phyloP scores from a whole-genome alignment of 2,888 invertebrate genomes.

The Silvanus unidentatus region DNA sequence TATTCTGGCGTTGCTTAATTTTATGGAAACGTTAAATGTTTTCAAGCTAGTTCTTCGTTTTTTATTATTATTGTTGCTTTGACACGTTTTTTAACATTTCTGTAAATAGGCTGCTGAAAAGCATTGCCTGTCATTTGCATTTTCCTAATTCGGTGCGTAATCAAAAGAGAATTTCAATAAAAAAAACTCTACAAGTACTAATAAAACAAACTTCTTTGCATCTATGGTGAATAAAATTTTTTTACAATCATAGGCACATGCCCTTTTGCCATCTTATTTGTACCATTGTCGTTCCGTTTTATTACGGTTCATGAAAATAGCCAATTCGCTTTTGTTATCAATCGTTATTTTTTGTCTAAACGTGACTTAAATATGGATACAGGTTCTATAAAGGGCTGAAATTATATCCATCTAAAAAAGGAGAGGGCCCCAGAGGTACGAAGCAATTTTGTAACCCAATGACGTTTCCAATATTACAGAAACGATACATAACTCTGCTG shows the following conservation, averaged over 20 bases:
- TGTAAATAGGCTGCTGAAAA: background rate
- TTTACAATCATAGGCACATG: too few relatives aligned
- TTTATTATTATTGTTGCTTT: conserved; percentile 12
- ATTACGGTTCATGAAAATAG: too few relatives aligned
- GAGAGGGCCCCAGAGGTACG: conserved; percentile 17
- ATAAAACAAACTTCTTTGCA: too few relatives aligned
- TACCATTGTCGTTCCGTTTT: too few relatives aligned
- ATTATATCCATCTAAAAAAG: conserved; percentile 7
- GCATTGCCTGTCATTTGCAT: too few relatives aligned
- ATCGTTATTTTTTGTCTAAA: conserved; percentile 35
- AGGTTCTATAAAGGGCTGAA: background rate
- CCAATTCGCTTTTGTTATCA: conserved; percentile 30
- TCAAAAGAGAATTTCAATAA: too few relatives aligned
- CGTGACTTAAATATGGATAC: conserved; percentile 34
- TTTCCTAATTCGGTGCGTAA: too few relatives aligned
- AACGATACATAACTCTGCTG: conserved; percentile 24
- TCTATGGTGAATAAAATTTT: too few relatives aligned
- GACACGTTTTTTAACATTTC: conserved; percentile 12
- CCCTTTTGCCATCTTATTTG: too few relatives aligned
- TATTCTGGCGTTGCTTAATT: conserved; percentile 21
- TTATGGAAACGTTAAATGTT: conserved; percentile 24
- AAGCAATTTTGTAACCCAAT: conserved; percentile 23
- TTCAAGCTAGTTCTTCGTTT: conserved; percentile 1
- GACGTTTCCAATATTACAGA: conserved; percentile 28
- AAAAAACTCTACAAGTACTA: too few relatives aligned